These are phyloP conservation scores for Pterocles orientalis DNA, from an alignment of 2,113 vertebrate genomes.

Conservation along the genomic window DNA sequence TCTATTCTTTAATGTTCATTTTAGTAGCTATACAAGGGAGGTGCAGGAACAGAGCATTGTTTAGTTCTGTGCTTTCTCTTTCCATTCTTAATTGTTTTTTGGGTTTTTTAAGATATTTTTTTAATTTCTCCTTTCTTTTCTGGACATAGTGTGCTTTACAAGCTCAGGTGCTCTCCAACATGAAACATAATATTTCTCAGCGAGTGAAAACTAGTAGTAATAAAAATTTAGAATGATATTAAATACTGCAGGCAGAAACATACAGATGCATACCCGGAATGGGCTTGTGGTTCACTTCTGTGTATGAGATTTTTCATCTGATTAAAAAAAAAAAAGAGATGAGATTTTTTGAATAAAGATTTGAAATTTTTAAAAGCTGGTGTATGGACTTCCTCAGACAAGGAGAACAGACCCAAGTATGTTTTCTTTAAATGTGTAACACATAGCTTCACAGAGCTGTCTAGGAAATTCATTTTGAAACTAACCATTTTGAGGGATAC, in stretches of 20 bases:
- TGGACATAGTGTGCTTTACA: neutral
- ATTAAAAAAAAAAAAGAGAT: neutral
- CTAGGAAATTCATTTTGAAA: neutral
- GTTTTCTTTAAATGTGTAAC: neutral
- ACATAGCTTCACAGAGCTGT: neutral
- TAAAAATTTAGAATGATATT: neutral
- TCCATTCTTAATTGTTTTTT: neutral
- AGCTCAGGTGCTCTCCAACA: neutral
- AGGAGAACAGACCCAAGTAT: neutral
- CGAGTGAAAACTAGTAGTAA: neutral
- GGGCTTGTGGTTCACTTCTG: neutral
- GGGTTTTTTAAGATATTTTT: neutral
- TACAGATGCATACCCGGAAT: neutral
- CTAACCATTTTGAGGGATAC: neutral
- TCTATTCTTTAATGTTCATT: constrained; percentile 41
- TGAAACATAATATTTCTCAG: neutral
- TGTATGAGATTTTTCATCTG: neutral
- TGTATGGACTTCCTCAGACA: neutral
- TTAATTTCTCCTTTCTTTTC: neutral
- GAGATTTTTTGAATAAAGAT: neutral
- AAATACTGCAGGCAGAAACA: neutral
- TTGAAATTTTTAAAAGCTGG: neutral
- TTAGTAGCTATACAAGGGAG: neutral
- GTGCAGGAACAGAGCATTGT: neutral
- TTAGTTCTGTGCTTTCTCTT: neutral